A percentile compares a stretch with the other conserved stretches of the same genome.
Evolutionary conservation across 2,797 vertebrate species (phyloP).

Genomic region (Alca torda): DNA sequence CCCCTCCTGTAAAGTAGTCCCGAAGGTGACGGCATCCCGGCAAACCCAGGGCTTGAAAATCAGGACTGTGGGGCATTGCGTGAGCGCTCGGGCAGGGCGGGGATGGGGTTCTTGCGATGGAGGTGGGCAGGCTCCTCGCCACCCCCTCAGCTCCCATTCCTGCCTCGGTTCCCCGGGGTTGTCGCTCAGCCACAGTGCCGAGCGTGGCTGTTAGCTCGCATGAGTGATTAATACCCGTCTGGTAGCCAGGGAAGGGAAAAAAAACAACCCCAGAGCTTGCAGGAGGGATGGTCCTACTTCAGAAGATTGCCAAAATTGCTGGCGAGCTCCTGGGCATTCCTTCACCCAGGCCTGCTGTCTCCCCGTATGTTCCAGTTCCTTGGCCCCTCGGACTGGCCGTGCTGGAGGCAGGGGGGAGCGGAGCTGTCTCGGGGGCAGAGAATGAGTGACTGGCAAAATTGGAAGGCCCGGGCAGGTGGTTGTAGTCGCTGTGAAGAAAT

Average conservation of each 20-base stretch:
- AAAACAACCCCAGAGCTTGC: not conserved
- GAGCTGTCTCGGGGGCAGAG: not conserved
- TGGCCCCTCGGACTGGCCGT: not conserved
- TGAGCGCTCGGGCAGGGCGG: not conserved
- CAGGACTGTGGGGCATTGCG: not conserved
- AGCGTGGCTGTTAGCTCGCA: not conserved
- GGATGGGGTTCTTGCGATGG: fast-evolving
- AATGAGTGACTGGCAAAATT: fast-evolving
- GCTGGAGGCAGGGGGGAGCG: not conserved
- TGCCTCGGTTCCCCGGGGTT: not conserved
- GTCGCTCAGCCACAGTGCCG: not conserved
- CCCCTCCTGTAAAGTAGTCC: no score
- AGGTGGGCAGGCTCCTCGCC: not conserved
- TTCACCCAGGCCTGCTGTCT: not conserved
- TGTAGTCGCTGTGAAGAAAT: not conserved
- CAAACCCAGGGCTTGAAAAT: not conserved
- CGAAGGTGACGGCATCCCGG: no score
- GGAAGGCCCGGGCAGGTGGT: not conserved
- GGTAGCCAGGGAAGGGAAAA: not conserved
- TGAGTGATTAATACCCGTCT: not conserved
- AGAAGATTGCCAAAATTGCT: not conserved
- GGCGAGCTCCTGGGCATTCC: not conserved
- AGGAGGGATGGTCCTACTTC: not conserved
- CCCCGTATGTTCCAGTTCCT: not conserved
- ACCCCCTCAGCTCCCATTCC: not conserved